Evolutionary conservation across 2,113 vertebrate genomes (phyloP), one percentile per base, ranked within the genome.

Genomic region (Ictidomys tridecemlineatus): DNA sequence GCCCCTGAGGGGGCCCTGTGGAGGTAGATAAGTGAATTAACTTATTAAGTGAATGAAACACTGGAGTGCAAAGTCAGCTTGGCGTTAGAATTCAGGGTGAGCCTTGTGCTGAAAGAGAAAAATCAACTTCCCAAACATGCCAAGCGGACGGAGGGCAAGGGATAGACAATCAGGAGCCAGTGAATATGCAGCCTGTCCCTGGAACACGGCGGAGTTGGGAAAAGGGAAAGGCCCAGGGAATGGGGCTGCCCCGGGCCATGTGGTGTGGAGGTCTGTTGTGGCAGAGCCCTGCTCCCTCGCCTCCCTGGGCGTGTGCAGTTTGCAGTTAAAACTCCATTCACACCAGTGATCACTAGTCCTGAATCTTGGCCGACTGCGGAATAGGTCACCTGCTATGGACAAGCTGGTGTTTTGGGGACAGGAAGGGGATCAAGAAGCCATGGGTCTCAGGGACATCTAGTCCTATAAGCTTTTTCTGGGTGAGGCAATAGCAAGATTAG

Each of bases 401-500:
- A 22, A 48, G 10, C 14, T 37, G 12, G n/a, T 32, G 6, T 5
- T 34, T 53, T 7, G 11, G 32, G 32, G 63, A 7, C 7, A 14
- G 16, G 22, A 17, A 32, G 39, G 28, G 11, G 9, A 14, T 13
- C 32, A 45, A 42, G 32, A 56, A 28, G 22, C 11, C 22, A 4
- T 0, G 7, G 45, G 17, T 63, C 34, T 53, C 9, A 56, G 28
- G 48, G 18, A 51, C 20, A 28, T 9, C 70, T 34, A 22, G 6
- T 28, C n/a, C 32, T 67, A 24, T 20, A 14, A 58, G 28, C 14
- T 32, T 24, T 28, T 5, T 72, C 53, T 67, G 73, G 32, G 2
- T 76, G 28, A 24, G 0, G 0, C 0, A 18, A 1, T 8, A 5
- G 20, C 72, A 56, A 10, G 8, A 1, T n/a, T 42, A 39, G 34